A percentile compares a stretch with the other conserved stretches of the same genome.
These are phyloP conservation scores for Geotrypetes seraphini DNA, from an alignment of 2,797 vertebrate species.

Conservation along the genomic window DNA sequence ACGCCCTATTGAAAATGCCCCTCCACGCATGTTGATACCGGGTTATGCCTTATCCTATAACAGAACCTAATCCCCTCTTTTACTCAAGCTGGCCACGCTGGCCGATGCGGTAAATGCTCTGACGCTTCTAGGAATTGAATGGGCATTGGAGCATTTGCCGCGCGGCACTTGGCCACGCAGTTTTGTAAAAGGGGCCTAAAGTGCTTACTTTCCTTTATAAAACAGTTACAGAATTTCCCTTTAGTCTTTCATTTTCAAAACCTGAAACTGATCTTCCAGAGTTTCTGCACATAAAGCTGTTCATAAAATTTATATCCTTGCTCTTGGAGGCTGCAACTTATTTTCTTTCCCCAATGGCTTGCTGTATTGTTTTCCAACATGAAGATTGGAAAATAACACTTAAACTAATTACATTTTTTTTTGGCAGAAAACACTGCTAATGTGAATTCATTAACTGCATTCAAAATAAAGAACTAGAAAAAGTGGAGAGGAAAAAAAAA, in stretches of 20 bases:
- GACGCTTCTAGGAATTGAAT: no score
- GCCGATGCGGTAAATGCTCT: no score
- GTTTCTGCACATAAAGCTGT: slow-evolving; percentile 39
- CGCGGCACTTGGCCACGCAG: no score
- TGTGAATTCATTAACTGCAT: slow-evolving; percentile 39
- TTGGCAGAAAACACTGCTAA: slow-evolving; percentile 30
- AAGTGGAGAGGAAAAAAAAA: background rate
- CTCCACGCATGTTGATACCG: no score
- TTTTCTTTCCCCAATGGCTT: slow-evolving; percentile 41
- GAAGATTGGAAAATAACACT: slow-evolving; percentile 42
- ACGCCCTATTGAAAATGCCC: no score
- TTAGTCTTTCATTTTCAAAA: slow-evolving; percentile 23
- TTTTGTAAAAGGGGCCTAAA: no score
- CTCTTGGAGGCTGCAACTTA: slow-evolving; percentile 32
- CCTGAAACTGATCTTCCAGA: slow-evolving; percentile 46
- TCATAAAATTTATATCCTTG: slow-evolving; percentile 32
- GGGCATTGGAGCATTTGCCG: no score
- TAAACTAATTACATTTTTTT: slow-evolving; percentile 52
- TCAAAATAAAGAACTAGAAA: background rate
- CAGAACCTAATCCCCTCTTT: no score
- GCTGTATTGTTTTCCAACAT: slow-evolving; percentile 35
- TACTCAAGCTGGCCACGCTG: no score
- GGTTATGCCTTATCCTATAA: no score
- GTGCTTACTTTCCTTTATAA: no score
- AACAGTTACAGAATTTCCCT: no score